These are phyloP conservation scores for Agapetus fuscipes DNA, from an alignment of 2,888 invertebrate species.

Conservation along the genomic window DNA sequence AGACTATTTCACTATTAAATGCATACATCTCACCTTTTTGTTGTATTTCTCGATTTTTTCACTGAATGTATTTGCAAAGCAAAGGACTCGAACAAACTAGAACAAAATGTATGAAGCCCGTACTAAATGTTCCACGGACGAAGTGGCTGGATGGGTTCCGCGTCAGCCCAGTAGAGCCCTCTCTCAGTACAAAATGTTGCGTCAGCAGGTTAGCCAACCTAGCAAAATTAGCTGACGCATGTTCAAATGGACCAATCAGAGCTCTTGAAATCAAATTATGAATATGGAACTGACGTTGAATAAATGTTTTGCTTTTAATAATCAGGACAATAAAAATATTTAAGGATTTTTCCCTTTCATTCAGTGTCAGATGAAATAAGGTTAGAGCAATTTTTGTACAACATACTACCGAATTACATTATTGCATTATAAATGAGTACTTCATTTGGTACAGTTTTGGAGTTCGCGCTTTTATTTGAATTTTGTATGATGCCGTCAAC, in stretches of 20 bases:
- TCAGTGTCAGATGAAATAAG: too few species aligned
- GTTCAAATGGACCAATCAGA: conserved; percentile 3
- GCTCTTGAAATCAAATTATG: too few species aligned
- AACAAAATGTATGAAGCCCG: conserved; percentile 50
- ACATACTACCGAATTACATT: too few species aligned
- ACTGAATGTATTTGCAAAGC: conserved; percentile 47
- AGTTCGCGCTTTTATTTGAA: too few species aligned
- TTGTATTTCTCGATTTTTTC: conserved; percentile 49
- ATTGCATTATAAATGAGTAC: too few species aligned
- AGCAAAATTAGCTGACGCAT: conserved; percentile 1
- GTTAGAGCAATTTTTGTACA: too few species aligned
- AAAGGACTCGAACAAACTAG: conserved; percentile 47
- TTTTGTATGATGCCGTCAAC: too few species aligned
- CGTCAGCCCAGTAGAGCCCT: conserved; percentile 41
- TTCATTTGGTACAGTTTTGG: too few species aligned
- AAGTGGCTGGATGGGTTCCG: conserved; percentile 42
- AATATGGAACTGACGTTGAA: too few species aligned
- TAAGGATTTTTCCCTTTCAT: too few species aligned
- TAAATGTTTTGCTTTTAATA: too few species aligned
- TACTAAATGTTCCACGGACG: conserved; percentile 44
- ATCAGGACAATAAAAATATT: too few species aligned
- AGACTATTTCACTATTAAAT: conserved; percentile 33
- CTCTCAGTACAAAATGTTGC: conserved; percentile 25
- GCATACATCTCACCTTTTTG: conserved; percentile 43
- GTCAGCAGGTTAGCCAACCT: conserved; percentile 19